Evolutionary conservation across 2,797 vertebrate genomes (phyloP), one percentile per base, ranked within the genome.

Genomic region (Chaenodraco wilsoni): DNA sequence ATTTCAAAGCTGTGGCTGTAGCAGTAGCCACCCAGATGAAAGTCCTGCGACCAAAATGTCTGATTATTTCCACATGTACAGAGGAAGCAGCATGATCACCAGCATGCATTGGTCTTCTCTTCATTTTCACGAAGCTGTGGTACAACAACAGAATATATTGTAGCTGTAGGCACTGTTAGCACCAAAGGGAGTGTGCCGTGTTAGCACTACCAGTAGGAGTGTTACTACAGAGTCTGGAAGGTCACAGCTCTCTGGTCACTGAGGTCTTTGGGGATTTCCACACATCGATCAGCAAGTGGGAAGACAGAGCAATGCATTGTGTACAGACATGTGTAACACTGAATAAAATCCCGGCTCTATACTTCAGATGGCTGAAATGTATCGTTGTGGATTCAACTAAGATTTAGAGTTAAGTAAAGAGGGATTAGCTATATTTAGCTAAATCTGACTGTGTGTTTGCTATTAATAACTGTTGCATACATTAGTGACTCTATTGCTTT

Each of bases 1-100:
- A 79, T 88, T 84, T 83, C 75, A 85, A 79, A 89, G 84, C 76
- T 67, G 79, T 73, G 70, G 74, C 78, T 63, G 56, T 63, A 63
- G 79, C 62, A 9, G 40, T 60, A 55, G 81, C 81, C 62, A 64
- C 81, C 72, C 81, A 59, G 60, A 83, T 80, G 52, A 83, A 77
- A 77, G 70, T 85, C 60, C 72, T 59, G 59, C 14, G 13, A 85
- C 83, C 52, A 57, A 86, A 84, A 72, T 59, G 74, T 81, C 62
- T 44, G 41, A 83, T 86, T 84, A 86, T 83, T 75, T 84, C 51
- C 65, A 69, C 73, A 81, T 86, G 59, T 72, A 48, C 19, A 69
- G 43, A 55, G 58, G 70, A 71, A 60, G 59, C 23, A 52, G 51
- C 52, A 31, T 12, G 3, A 71, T 64, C 64, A 79, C 33, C 58